phyloP scores from a whole-genome alignment of 2,797 vertebrate genomes.

The Pelobates cultripes region DNA sequence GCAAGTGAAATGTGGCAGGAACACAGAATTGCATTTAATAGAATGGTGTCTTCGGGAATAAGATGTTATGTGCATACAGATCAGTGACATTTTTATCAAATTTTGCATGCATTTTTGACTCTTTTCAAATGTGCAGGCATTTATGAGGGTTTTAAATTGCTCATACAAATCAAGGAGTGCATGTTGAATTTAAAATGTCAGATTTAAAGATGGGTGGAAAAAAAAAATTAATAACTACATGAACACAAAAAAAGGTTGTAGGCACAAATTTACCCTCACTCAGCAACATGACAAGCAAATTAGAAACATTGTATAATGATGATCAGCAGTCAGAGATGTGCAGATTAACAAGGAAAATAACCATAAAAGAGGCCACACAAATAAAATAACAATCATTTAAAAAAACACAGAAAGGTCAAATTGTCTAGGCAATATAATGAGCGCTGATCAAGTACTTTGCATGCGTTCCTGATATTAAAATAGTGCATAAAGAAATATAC shows the following conservation, averaged over 20 bases:
- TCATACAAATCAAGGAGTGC: slow-evolving; percentile 51
- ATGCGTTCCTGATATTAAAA: slow-evolving; percentile 30
- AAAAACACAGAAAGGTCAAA: slow-evolving; percentile 40
- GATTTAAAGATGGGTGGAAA: slow-evolving; percentile 43
- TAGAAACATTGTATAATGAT: slow-evolving; percentile 56
- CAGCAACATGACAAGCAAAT: slow-evolving; percentile 53
- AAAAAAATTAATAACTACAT: slow-evolving; percentile 50
- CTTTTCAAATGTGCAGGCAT: slow-evolving; percentile 50
- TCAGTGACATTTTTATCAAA: slow-evolving; percentile 53
- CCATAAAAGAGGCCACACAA: slow-evolving; percentile 46
- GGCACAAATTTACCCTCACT: slow-evolving; percentile 48
- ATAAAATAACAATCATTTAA: slow-evolving; percentile 53
- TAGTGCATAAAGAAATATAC: slow-evolving; percentile 27
- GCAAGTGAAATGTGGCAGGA: slow-evolving; percentile 37
- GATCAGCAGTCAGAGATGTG: slow-evolving; percentile 52
- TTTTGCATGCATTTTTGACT: slow-evolving; percentile 53
- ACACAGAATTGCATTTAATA: slow-evolving; percentile 41
- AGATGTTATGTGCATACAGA: slow-evolving; percentile 51
- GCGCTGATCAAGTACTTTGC: slow-evolving; percentile 29
- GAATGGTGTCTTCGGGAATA: slow-evolving; percentile 33
- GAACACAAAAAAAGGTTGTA: slow-evolving; percentile 47
- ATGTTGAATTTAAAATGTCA: slow-evolving; percentile 55
- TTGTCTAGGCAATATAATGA: slow-evolving; percentile 44
- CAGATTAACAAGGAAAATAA: slow-evolving; percentile 52
- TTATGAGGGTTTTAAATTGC: slow-evolving; percentile 53